These are phyloP conservation scores for Peromyscus californicus DNA, from an alignment of 2,113 vertebrate genomes.

Conservation along the genomic window DNA sequence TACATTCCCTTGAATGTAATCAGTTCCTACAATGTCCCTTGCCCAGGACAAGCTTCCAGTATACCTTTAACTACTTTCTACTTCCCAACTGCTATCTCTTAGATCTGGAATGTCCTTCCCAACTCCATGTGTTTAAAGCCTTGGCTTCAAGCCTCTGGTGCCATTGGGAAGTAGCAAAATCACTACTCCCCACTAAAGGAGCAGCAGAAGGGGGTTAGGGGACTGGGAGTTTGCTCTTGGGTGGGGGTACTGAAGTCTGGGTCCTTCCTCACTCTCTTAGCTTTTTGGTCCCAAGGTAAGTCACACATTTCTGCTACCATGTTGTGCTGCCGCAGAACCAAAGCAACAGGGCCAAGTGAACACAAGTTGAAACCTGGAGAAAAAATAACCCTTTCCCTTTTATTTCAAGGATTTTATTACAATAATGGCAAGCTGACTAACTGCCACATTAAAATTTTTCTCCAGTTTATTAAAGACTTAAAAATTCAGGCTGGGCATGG, in stretches of 20 bases:
- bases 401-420: neutral
- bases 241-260: neutral
- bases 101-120: neutral
- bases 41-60: neutral
- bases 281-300: neutral
- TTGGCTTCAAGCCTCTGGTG: neutral
- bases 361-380: neutral
- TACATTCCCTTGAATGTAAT: conserved; percentile 1
- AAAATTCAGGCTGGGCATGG: neutral
- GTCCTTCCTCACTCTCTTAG: neutral
- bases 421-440: neutral
- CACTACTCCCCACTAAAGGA: too few species aligned
- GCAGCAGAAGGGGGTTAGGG: neutral
- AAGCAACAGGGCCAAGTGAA: neutral
- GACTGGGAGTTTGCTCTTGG: neutral
- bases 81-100: neutral
- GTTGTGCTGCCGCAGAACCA: neutral
- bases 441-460: neutral
- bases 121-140: neutral
- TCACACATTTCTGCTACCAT: neutral
- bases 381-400: neutral
- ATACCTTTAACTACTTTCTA: neutral
- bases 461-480: neutral
- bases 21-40: neutral
- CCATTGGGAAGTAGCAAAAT: neutral